A percentile compares a stretch with the other conserved stretches of the same genome.
Evolutionary conservation across 2,113 vertebrate species (phyloP).

Genomic region (Uropsilus gracilis): DNA sequence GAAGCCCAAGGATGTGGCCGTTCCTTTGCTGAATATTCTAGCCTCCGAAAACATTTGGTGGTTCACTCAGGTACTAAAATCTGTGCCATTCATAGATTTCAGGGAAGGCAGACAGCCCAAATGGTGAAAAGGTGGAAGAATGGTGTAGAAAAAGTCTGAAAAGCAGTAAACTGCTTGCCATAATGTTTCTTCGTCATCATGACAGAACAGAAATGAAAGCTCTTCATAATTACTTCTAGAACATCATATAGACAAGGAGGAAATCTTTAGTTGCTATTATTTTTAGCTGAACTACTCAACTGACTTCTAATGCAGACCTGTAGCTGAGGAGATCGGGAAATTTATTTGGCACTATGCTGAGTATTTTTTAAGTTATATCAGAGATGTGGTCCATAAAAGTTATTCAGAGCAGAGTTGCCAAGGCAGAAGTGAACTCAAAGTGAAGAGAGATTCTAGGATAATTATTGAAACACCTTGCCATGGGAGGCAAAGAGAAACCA

Average conservation of each 20-base stretch:
- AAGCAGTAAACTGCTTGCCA: not conserved
- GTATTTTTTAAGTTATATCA: not conserved
- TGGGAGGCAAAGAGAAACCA: not conserved
- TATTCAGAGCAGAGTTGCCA: not conserved
- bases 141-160: not conserved
- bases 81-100: constrained; percentile 1
- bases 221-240: not conserved
- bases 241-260: not conserved
- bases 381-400: not conserved
- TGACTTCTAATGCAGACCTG: not conserved
- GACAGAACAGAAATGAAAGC: not conserved
- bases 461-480: not conserved
- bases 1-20: constrained; percentile 96
- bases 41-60: constrained; percentile 98
- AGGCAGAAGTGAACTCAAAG: not conserved
- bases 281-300: not conserved
- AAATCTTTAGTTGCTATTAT: not conserved
- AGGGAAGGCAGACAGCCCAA: not conserved
- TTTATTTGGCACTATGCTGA: not conserved
- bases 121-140: not conserved
- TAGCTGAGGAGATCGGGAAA: constrained; percentile 1
- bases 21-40: constrained; percentile 98
- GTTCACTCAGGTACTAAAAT: constrained; percentile 94
- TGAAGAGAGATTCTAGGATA: not conserved
- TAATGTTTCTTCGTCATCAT: not conserved